Conservation (phyloP, 2,797 vertebrate genomes). For the Acipenser ruthenus region DNA sequence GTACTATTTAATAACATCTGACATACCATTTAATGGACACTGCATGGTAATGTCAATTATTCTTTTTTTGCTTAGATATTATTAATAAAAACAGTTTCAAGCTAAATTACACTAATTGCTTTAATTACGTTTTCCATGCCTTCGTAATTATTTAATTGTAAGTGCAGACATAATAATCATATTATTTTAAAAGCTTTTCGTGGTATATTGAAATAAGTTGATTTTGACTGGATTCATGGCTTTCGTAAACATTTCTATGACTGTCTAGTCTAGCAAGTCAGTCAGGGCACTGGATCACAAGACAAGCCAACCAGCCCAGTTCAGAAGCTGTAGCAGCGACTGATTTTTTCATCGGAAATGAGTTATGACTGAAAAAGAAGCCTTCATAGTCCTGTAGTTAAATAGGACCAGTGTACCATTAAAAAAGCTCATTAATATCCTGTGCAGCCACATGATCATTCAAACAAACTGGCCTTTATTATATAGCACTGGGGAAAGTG, state of each 20-base stretch:
- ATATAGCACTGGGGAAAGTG: constrained; percentile 41
- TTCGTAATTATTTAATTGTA: constrained; percentile 33
- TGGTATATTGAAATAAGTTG: constrained; percentile 37
- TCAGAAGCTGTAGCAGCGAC: constrained; percentile 42
- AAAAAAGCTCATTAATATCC: constrained; percentile 68
- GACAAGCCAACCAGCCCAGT: constrained; percentile 50
- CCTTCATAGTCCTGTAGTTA: constrained; percentile 49
- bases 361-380: constrained; percentile 70
- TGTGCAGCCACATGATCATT: constrained; percentile 45
- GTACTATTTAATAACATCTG: too few relatives aligned
- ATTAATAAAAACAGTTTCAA: constrained; percentile 59
- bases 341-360: constrained; percentile 76
- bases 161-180: constrained; percentile 23
- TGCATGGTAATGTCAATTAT: too few relatives aligned
- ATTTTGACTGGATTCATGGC: constrained; percentile 27
- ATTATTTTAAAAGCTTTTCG: constrained; percentile 20
- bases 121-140: constrained; percentile 62
- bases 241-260: constrained; percentile 56
- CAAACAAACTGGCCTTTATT: constrained; percentile 71
- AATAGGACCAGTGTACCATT: constrained; percentile 69
- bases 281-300: constrained; percentile 58
- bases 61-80: constrained; percentile 34
- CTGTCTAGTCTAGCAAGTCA: constrained; percentile 51
- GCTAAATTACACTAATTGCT: constrained; percentile 57
- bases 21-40: too few relatives aligned